Base-by-base conservation (phyloP, 2,113 vertebrate species). In the Mormyrus iriodes region DNA sequence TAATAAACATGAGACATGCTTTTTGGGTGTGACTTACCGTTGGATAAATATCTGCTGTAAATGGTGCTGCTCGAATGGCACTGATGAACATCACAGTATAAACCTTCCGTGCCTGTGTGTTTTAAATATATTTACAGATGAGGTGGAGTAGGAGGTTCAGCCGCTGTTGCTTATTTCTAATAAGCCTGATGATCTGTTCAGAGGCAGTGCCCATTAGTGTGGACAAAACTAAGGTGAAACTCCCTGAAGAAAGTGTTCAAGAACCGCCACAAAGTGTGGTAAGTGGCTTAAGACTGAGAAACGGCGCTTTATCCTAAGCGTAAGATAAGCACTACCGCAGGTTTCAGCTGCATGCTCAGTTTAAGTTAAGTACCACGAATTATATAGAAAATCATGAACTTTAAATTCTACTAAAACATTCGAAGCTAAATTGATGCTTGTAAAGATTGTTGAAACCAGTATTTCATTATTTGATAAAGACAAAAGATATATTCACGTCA, bases 201-300 rank as follows among this genome's bases (percentile, higher is more conserved):
- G 94, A 97, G 91, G 96, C 97, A 49, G 97, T 99, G 88, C 97
- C 98, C 49, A 97, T 99, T 92, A 95, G 94, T 55, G 94, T 97
- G 92, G 97, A 98, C 93, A 97, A 97, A 92, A 96, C 95, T 88
- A 97, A 97, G 94, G 96, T 96, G 24, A 94, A 95, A 31, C 93
- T 94, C 12, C 92, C 94, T 0, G 90, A 93, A 89, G 95, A 97
- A 89, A 93, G 95, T 6, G 94, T 94, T 88, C 95, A 94, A 83
- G 94, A 94, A 21, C 93, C 96, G 52, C 93, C 97, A 89, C 92
- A 97, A 91, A 95, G 94, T 69, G 92, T 94, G 58, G 97, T 98
- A 95, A 97, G 97, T 97, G 51, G 35, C 31, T n/a, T 0, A 58
- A 17, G 48, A 0, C 3, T 21, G 24, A 17, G 0, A 27, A 31